Conservation (phyloP, 2,888 invertebrate genomes). For the Oscheius onirici region DNA sequence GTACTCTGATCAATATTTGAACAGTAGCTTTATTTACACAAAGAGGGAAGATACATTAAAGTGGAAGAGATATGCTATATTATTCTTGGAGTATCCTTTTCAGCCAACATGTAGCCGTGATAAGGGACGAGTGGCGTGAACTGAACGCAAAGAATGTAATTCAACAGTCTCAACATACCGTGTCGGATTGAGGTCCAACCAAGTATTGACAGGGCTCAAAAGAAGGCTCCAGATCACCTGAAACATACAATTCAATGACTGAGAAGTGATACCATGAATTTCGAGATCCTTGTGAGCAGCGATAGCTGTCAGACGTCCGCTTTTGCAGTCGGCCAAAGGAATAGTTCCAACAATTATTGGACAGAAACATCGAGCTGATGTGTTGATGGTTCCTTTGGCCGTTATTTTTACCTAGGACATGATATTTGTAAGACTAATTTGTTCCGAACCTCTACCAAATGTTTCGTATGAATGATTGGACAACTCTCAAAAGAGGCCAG, state of each 20-base stretch:
- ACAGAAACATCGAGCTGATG: constrained; percentile 9
- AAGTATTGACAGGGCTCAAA: constrained; percentile 19
- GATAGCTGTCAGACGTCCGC: constrained; percentile 3
- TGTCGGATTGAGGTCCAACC: neutral
- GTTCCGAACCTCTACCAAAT: constrained; percentile 14
- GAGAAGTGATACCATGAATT: constrained; percentile 15
- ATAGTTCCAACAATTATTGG: constrained; percentile 31
- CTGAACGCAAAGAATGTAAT: neutral
- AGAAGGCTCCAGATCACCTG: constrained; percentile 12
- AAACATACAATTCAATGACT: too few relatives aligned
- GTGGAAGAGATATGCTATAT: neutral
- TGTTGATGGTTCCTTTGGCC: constrained; percentile 30
- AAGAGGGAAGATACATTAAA: too few relatives aligned
- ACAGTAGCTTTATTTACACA: too few relatives aligned
- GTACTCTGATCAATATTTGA: too few relatives aligned
- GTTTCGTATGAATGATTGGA: constrained; percentile 24
- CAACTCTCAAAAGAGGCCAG: constrained; percentile 24
- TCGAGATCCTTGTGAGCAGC: neutral
- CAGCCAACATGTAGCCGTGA: constrained; percentile 17
- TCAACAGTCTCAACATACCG: neutral
- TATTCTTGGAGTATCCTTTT: constrained; percentile 5
- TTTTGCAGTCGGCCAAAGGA: constrained; percentile 10
- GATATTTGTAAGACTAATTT: too few relatives aligned
- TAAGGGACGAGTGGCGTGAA: constrained; percentile 10
- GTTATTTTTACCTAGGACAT: constrained; percentile 18